Percentiles rank a stretch among this genome's conserved stretches.
Evolutionary conservation across 1,140 invertebrate species (phyloP).

Genomic region (Helicoverpa armigera): DNA sequence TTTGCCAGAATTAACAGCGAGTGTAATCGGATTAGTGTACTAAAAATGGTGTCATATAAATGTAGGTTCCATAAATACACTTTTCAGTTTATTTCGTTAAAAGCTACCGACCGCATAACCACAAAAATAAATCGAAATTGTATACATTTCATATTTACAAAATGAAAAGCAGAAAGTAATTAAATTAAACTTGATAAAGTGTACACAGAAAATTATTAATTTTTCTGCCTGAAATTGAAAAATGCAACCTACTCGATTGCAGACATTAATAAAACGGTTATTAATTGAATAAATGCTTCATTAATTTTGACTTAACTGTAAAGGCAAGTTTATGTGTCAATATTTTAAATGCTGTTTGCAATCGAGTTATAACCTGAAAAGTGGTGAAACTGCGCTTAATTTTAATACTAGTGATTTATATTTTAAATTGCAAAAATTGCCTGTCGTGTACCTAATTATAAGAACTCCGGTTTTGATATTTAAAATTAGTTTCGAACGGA

Average conservation of each 20-base stretch:
- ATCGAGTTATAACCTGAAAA: not conserved
- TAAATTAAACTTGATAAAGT: not conserved
- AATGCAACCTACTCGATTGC: not conserved
- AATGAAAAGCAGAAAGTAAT: too few relatives aligned
- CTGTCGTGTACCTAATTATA: conserved; percentile 12
- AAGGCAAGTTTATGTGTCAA: conserved; percentile 10
- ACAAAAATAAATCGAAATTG: too few relatives aligned
- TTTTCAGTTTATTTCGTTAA: too few relatives aligned
- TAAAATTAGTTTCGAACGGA: conserved; percentile 32
- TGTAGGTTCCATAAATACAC: too few relatives aligned
- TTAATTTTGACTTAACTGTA: not conserved
- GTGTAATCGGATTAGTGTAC: too few relatives aligned
- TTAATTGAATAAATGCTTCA: conserved; percentile 1
- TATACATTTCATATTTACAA: too few relatives aligned
- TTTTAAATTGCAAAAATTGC: conserved; percentile 35
- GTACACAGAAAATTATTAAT: too few relatives aligned
- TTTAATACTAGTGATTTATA: conserved; percentile 18
- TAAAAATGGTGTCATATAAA: too few relatives aligned
- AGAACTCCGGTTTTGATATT: conserved; percentile 12
- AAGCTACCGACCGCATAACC: too few relatives aligned
- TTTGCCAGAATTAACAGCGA: not conserved
- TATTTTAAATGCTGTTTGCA: not conserved
- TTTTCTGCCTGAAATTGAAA: too few relatives aligned
- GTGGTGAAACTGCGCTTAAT: conserved; percentile 12
- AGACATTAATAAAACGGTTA: not conserved